Evolutionary conservation across 2,888 invertebrate species (phyloP), one percentile per base, ranked within the genome.

Genomic region (Melangyna quadrimaculata): DNA sequence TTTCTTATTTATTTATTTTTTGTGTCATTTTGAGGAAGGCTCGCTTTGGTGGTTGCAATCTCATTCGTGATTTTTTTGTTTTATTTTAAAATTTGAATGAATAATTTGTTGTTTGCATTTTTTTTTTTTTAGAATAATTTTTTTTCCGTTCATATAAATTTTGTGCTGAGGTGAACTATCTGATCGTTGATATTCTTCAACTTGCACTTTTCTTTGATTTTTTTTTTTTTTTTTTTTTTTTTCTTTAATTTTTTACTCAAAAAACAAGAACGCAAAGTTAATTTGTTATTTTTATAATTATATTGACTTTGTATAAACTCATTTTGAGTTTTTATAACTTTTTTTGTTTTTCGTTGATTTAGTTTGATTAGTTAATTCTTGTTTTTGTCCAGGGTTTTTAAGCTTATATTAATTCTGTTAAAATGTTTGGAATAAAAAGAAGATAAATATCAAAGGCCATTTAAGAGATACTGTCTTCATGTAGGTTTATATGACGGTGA

Each of bases 81-180:
- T 22, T 40, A 48, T n/a, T 40, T 12, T n/a, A n/a, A n/a, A 51
- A 48, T 45, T n/a, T 67, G 19, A 35, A 57, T 67, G 32, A 43
- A 37, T 43, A 40, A 37, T 8, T 70, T 69, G 14, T 19, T 40
- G 24, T 70, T 61, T 55, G 74, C 63, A 37, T 29, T 55, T 37
- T 63, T 35, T 14, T 12, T 55, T 55, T 55, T 12, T 55, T 55
- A 32, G 17, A 29, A 55, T 55, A 57, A 59, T 45, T 12, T 35
- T 61, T 27, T n/a, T 37, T 72, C 72, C 72, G 53, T 69, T 59
- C 40, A 51, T 40, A 32, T 61, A 27, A 55, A 29, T 73, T 59
- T 82, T 82, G 82, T 82, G 82, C 82, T 78, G 35, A 53, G 48
- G 57, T 81, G 72, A 78, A 63, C 69, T 78, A 74, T 69, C 61